Conservation (phyloP, 92 coral and sea anemone species). For the Porites rus region DNA sequence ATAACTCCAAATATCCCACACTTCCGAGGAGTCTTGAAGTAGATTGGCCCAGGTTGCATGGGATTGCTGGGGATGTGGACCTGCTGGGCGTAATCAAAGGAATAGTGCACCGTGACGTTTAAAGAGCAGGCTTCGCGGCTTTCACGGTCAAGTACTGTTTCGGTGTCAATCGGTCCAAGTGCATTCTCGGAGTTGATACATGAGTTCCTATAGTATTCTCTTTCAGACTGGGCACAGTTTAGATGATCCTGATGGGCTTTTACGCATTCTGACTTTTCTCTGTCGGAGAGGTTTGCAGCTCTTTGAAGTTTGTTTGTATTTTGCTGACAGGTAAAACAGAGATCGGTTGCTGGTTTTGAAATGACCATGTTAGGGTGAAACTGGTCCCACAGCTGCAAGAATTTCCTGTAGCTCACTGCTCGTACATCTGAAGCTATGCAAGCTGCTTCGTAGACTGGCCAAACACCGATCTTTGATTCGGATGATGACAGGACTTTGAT, state of each 20-base stretch:
- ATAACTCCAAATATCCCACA: conserved; percentile 34
- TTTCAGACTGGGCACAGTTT: conserved; percentile 43
- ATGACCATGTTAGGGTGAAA: conserved; percentile 8
- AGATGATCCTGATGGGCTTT: conserved; percentile 25
- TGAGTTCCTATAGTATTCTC: conserved; percentile 50
- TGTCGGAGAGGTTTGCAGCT: conserved; percentile 30
- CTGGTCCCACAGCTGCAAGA: conserved; percentile 16
- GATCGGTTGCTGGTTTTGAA: conserved; percentile 44
- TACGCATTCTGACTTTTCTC: conserved; percentile 31
- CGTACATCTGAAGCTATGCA: conserved; percentile 16
- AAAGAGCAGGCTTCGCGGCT: conserved; percentile 44
- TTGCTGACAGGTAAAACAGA: conserved; percentile 47
- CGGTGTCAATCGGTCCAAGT: conserved; percentile 6
- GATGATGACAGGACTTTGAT: conserved; percentile 19
- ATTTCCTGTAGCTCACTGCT: conserved; percentile 34
- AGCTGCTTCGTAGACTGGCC: conserved; percentile 12
- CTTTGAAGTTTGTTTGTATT: conserved; percentile 43
- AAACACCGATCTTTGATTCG: conserved; percentile 25
- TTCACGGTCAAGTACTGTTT: not conserved
- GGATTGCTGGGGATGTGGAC: conserved; percentile 57
- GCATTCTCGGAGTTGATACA: conserved; percentile 30
- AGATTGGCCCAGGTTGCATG: conserved; percentile 56
- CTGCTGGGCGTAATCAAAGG: conserved; percentile 21
- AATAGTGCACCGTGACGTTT: conserved; percentile 5
- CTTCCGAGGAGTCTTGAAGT: conserved; percentile 18